Percentiles rank a stretch among this genome's conserved stretches.
phyloP scores from a whole-genome alignment of 2,113 vertebrate species.

The Ciconia stormi region DNA sequence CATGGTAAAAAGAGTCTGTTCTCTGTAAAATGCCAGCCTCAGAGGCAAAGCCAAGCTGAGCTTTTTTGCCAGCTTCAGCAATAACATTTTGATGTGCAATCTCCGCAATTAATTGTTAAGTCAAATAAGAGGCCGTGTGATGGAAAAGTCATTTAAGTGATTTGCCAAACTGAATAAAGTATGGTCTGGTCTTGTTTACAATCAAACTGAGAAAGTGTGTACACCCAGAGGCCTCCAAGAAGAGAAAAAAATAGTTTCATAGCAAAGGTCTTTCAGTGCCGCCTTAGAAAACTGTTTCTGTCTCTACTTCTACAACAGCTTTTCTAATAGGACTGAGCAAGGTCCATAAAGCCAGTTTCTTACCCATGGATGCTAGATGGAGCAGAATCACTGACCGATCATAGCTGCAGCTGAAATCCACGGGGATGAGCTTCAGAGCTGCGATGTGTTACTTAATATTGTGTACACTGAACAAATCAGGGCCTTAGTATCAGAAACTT shows the following conservation, averaged over 20 bases:
- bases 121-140: neutral
- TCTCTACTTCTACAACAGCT: neutral
- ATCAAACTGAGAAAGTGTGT: neutral
- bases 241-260: neutral
- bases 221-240: neutral
- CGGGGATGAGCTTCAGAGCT: neutral
- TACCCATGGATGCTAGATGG: neutral
- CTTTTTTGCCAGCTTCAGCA: constrained; percentile 16
- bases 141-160: neutral
- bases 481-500: neutral
- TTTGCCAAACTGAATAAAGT: constrained; percentile 21
- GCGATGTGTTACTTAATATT: neutral
- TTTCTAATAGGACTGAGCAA: neutral
- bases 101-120: constrained; percentile 23
- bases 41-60: neutral
- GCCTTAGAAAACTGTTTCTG: neutral
- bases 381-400: neutral
- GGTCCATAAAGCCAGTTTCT: neutral
- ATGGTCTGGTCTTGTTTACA: neutral
- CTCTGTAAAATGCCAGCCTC: constrained; percentile 32
- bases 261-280: neutral
- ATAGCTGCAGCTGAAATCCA: neutral
- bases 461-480: neutral
- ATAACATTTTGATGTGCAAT: neutral
- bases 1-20: neutral